Evolutionary conservation across 2,113 vertebrate genomes (phyloP), one percentile per base, ranked within the genome.

Genomic region (Orientallactaga bullata): DNA sequence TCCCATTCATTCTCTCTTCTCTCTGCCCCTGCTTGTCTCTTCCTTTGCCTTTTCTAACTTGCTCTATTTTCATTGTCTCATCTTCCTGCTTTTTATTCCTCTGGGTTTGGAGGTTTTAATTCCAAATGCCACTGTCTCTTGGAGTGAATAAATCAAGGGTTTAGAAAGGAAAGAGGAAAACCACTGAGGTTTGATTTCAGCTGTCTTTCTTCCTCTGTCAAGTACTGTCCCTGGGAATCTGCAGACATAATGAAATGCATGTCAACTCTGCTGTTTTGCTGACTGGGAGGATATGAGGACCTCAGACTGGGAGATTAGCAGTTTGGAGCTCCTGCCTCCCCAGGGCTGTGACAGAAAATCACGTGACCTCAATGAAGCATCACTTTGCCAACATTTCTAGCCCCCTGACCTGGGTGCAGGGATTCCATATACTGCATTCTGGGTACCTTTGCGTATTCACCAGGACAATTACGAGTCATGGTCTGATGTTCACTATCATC

Each of bases 81-180:
- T 97, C 90, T 88, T 63, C 58, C 11, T 86, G 88, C 2, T 47
- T 32, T 78, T 96, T 84, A 78, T 86, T 91, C 76, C 66, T 92
- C 51, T 24, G 37, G 20, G 32, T 80, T 97, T 96, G 65, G 60
- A 94, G 55, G 74, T 83, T 94, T 95, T 95, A 96, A 96, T 95
- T 93, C 20, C 51, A 89, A 95, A 89, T 63, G 83, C 26, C 69
- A 85, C 55, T 63, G 61, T 88, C 82, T 97, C 79, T 69, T 1
- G 4, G 4, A 94, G 28, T 89, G 69, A 12, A 2, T 77, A 95
- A 97, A 93, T 96, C 91, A 96, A 88, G 78, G 26, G 26, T 93
- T 87, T 66, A 89, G 51, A 95, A 85, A n/a, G 0, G 16, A 96
- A 93, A 95, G 65, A 18, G 0, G 35, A 94, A 93, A 86, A 20